Percentiles rank a stretch among this genome's conserved stretches.
Evolutionary conservation across 64 coral and sea anemone genomes (phyloP).

Genomic region (Pachyseris speciosa): DNA sequence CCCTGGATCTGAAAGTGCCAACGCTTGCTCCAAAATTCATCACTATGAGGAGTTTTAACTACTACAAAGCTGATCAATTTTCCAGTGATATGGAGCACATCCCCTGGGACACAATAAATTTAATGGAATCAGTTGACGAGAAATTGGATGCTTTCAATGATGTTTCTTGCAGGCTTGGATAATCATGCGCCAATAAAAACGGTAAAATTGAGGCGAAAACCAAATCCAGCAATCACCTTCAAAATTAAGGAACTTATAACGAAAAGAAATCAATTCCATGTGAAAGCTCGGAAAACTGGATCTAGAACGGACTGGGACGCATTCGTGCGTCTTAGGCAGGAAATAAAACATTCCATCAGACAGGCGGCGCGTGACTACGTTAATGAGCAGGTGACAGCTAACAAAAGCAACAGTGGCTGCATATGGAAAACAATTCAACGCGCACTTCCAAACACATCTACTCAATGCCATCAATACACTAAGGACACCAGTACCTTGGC

Average conservation of each 20-base stretch:
- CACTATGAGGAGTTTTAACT: background rate
- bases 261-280: background rate
- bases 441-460: conserved; percentile 10
- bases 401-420: conserved; percentile 39
- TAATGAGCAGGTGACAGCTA: conserved; percentile 43
- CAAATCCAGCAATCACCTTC: background rate
- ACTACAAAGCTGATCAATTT: conserved; percentile 32
- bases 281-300: background rate
- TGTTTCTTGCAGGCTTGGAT: too few species aligned
- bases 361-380: background rate
- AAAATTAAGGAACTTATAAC: background rate
- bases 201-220: background rate
- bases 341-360: conserved; percentile 16
- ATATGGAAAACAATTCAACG: conserved; percentile 61
- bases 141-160: too few species aligned
- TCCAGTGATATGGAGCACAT: background rate
- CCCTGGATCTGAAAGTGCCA: conserved; percentile 27
- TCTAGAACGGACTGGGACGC: conserved; percentile 14
- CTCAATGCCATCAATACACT: conserved; percentile 5
- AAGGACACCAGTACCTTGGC: conserved; percentile 10
- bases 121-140: background rate
- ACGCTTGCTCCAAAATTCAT: background rate
- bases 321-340: background rate
- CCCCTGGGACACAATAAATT: background rate
- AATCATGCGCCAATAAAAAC: background rate